Conservation (phyloP, 2,888 invertebrate genomes). For the Calliscelio sp. region DNA sequence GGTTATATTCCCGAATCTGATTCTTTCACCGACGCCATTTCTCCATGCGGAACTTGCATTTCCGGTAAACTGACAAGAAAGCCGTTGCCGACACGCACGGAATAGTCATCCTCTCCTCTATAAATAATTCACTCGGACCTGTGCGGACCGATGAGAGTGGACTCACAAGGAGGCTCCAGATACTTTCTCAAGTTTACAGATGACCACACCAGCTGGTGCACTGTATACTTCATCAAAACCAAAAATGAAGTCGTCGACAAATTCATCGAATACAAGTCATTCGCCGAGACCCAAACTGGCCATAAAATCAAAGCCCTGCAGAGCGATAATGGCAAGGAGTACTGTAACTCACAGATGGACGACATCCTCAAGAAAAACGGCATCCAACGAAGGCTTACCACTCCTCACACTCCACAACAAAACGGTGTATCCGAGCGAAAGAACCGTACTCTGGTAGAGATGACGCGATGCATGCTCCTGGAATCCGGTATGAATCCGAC, state of each 20-base stretch:
- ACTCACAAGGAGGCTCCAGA: conserved; percentile 37
- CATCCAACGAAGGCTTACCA: conserved; percentile 70
- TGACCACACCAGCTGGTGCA: conserved; percentile 65
- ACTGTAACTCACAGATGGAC: conserved; percentile 9
- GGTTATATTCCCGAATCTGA: no score
- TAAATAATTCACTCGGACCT: conserved; percentile 23
- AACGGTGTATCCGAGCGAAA: conserved; percentile 79
- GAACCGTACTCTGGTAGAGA: conserved; percentile 78
- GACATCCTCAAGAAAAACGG: conserved; percentile 58
- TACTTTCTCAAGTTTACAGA: conserved; percentile 75
- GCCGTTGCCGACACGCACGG: conserved; percentile 3
- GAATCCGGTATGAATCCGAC: conserved; percentile 69
- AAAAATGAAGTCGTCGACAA: conserved; percentile 57
- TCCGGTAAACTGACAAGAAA: conserved; percentile 17
- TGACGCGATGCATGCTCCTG: conserved; percentile 76
- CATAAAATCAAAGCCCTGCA: conserved; percentile 53
- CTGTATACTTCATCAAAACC: conserved; percentile 49
- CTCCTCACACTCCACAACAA: conserved; percentile 77
- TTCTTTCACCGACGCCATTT: no score
- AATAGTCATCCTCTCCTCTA: neutral
- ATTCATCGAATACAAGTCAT: conserved; percentile 55
- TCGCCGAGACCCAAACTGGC: conserved; percentile 63
- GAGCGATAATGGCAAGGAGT: conserved; percentile 52
- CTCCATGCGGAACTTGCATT: conserved; percentile 1
- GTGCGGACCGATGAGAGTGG: conserved; percentile 11